Conservation (phyloP, 2,113 vertebrate genomes). For the Caloenas nicobarica region DNA sequence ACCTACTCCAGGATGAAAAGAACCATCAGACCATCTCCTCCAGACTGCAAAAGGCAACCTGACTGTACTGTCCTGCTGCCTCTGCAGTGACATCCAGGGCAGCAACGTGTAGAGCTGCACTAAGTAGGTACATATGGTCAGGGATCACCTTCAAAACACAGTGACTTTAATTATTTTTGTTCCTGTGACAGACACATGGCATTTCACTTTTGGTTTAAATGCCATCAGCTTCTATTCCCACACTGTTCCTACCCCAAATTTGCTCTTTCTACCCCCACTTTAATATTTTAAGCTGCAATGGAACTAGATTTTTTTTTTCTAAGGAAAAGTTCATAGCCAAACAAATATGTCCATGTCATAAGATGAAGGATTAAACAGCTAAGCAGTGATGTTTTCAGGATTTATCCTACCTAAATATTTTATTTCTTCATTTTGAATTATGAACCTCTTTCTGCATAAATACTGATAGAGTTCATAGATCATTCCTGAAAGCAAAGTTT, state of each 20-base stretch:
- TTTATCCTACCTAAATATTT: constrained; percentile 53
- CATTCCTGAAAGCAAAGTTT: constrained; percentile 3
- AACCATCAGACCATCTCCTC: background rate
- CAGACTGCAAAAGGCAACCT: background rate
- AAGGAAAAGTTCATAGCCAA: background rate
- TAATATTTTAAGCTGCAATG: background rate
- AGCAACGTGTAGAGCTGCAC: background rate
- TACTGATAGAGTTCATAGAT: constrained; percentile 32
- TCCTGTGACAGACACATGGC: background rate
- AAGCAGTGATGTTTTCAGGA: constrained; percentile 17
- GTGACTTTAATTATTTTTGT: background rate
- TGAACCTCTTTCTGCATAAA: constrained; percentile 39
- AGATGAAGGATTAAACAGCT: constrained; percentile 9
- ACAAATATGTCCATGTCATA: background rate
- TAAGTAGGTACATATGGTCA: background rate
- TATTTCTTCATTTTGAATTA: constrained; percentile 50
- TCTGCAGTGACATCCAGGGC: fast-evolving
- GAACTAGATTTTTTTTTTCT: background rate
- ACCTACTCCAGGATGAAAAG: background rate
- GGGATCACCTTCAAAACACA: background rate
- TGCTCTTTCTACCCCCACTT: background rate
- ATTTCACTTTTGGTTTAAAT: constrained; percentile 4
- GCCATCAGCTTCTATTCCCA: background rate
- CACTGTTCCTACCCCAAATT: background rate
- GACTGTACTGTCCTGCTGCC: background rate